Evolutionary conservation across 2,797 vertebrate genomes (phyloP), one percentile per base, ranked within the genome.

Genomic region (Eleutherodactylus coqui): DNA sequence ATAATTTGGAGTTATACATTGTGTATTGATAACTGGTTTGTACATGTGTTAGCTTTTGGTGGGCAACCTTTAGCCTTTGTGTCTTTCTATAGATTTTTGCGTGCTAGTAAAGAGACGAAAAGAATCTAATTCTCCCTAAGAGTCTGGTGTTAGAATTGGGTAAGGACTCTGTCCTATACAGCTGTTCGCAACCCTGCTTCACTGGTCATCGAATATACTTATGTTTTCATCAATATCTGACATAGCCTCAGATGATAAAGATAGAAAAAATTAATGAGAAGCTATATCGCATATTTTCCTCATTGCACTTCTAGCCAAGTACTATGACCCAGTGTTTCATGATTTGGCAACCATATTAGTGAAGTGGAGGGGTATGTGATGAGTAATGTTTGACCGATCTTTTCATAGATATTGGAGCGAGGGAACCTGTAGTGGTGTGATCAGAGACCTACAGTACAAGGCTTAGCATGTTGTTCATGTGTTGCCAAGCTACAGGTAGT

Each of bases 161-260:
- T 38, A 8, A 69, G 9, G 67, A 38, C 24, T 75, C 13, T 29
- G 11, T 11, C 41, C 41, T 75, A 11, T 75, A 45, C 38, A 45
- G 16, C 16, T 36, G 64, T 69, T 19, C n/a, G 3, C 9, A 70
- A n/a, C 1, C 43, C 29, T 75, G n/a, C 41, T 11, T 24, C 27
- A 75, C 8, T n/a, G 13, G 10, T 24, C 36, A 29, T 6, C 0
- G 24, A 29, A 27, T 45, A 45, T n/a, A 29, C 8, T 11, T 1
- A 29, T 47, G 5, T 47, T 75, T 75, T 75, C n/a, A 75, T 47
- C 43, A 75, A 47, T 75, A 73, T 73, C 41, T 73, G 70, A 73
- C 16, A 16, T 67, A 34, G 13, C 41, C 7, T 19, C 9, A 67
- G 27, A 64, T 29, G 60, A 64, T 11, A 32, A 64, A 29, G 29